Evolutionary conservation across 2,888 invertebrate genomes (phyloP).

Genomic region (Synanthedon formicaeformis): DNA sequence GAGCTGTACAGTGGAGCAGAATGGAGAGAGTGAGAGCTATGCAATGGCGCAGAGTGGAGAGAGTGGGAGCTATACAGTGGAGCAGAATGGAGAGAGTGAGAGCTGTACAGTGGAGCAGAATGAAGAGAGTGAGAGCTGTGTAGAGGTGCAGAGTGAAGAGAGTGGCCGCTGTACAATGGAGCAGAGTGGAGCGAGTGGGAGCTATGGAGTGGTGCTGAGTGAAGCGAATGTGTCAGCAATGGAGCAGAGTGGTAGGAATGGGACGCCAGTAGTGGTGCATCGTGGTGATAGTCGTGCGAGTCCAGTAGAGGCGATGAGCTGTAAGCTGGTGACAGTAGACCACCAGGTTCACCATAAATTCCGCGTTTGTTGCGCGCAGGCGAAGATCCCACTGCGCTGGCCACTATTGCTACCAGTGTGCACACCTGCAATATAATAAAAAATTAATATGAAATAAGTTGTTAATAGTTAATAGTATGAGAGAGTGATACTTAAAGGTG

Average conservation of each 20-base stretch:
- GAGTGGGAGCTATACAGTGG: constrained; percentile 11
- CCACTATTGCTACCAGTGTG: constrained; percentile 19
- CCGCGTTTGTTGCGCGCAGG: constrained; percentile 35
- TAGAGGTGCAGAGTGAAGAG: constrained; percentile 7
- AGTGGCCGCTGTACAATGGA: constrained; percentile 9
- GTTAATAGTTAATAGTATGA: too few relatives aligned
- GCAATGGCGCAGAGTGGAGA: constrained; percentile 6
- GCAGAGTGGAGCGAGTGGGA: constrained; percentile 7
- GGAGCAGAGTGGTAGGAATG: constrained; percentile 8
- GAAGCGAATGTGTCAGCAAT: constrained; percentile 5
- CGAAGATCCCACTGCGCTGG: constrained; percentile 23
- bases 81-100: constrained; percentile 7
- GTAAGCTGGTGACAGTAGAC: constrained; percentile 17
- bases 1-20: constrained; percentile 12
- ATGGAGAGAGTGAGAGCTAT: constrained; percentile 3
- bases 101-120: constrained; percentile 5
- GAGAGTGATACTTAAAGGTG: too few relatives aligned
- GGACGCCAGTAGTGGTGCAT: neutral
- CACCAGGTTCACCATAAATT: constrained; percentile 30
- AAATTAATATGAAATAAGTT: too few relatives aligned
- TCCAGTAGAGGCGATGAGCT: constrained; percentile 1
- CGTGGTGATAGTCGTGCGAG: neutral
- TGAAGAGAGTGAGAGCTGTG: constrained; percentile 3
- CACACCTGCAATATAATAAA: constrained; percentile 18
- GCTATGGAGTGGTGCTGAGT: constrained; percentile 2